These are phyloP conservation scores for Gobio occitaniae DNA, from an alignment of 2,797 vertebrate species.

Conservation along the genomic window DNA sequence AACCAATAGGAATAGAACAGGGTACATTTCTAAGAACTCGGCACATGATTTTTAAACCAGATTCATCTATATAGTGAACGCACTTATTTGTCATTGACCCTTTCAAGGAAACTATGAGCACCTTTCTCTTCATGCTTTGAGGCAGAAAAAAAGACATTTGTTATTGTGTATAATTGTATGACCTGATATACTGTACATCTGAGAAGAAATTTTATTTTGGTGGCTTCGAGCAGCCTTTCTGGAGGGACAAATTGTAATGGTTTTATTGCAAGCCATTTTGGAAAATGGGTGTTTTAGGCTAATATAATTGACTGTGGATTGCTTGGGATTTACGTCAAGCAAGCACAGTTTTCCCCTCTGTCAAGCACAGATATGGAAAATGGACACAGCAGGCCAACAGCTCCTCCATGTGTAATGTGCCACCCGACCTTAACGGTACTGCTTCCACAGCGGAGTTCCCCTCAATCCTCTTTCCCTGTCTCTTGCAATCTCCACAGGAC, in stretches of 20 bases:
- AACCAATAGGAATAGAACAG: not conserved
- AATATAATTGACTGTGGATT: conserved; percentile 26
- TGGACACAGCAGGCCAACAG: conserved; percentile 10
- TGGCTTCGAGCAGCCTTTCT: not conserved
- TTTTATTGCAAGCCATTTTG: not conserved
- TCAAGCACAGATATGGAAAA: conserved; percentile 30
- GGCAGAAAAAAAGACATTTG: not conserved
- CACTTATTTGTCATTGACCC: not conserved
- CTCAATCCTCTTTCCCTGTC: conserved; percentile 37
- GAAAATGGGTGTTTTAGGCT: conserved; percentile 2
- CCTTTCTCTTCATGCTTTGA: not conserved
- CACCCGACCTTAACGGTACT: conserved; percentile 17
- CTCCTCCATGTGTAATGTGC: conserved; percentile 21
- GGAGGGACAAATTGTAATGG: not conserved
- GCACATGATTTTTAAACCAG: not conserved
- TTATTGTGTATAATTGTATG: not conserved
- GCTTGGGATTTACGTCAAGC: conserved; percentile 29
- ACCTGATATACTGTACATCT: not conserved
- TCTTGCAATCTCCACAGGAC: conserved; percentile 49
- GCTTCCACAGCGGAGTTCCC: conserved; percentile 19
- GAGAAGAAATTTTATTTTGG: not conserved
- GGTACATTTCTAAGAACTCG: not conserved
- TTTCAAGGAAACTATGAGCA: not conserved
- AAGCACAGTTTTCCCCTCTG: conserved; percentile 10
- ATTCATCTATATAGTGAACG: not conserved